Conservation (phyloP, 2,888 invertebrate species). For the Drosophila picticornis region DNA sequence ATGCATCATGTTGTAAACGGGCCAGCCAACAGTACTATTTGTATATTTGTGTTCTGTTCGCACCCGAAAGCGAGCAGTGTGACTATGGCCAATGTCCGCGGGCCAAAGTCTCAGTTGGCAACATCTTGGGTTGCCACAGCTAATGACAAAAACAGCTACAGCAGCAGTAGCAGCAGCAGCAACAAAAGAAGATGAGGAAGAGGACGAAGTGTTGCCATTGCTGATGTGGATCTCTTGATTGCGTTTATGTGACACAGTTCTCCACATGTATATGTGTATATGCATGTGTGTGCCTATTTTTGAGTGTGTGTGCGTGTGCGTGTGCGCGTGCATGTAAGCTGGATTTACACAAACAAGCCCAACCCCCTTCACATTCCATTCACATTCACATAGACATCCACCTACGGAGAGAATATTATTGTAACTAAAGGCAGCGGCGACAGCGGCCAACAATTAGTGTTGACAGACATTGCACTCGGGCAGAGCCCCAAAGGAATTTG, state of each 20-base stretch:
- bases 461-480: conserved; percentile 76
- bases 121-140: conserved; percentile 48
- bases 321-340: conserved; percentile 36
- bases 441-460: conserved; percentile 77
- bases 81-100: conserved; percentile 41
- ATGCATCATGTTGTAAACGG: conserved; percentile 23
- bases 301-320: conserved; percentile 18
- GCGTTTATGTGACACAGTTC: conserved; percentile 26
- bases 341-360: conserved; percentile 46
- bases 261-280: background rate
- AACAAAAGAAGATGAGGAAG: conserved; percentile 13
- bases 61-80: conserved; percentile 38
- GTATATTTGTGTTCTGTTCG: conserved; percentile 48
- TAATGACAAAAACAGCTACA: conserved; percentile 60
- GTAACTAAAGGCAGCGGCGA: conserved; percentile 67
- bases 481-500: conserved; percentile 70
- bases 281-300: conserved; percentile 10
- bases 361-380: conserved; percentile 9
- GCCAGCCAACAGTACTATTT: background rate
- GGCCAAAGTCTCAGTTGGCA: conserved; percentile 33
- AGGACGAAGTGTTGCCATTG: conserved; percentile 31
- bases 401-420: conserved; percentile 55
- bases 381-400: conserved; percentile 26
- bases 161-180: conserved; percentile 13
- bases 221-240: conserved; percentile 53